Base-by-base conservation (phyloP, 2,888 invertebrate genomes). In the Leptinotarsa haldemani region DNA sequence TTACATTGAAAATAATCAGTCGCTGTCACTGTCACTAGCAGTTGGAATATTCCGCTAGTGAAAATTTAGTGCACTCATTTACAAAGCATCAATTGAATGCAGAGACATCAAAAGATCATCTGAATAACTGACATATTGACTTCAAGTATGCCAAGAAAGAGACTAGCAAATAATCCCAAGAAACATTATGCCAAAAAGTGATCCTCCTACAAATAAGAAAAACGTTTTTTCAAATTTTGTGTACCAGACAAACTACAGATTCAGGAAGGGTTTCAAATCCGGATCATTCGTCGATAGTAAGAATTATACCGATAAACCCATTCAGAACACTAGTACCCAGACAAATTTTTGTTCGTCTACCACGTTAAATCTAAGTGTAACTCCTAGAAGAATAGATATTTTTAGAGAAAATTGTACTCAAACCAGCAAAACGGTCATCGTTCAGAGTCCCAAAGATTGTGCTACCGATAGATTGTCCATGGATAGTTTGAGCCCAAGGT, bases 341-440 rank as follows among this genome's bases (percentile, higher is more conserved):
- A 77, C 77, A 61, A 74, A 75, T 71, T 77, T 78, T 47, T 75
- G 77, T 52, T 78, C 78, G n/a, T 65, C 69, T 25, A 74, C 75
- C 3, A 53, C 68, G 18, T 20, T 76, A 18, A 70, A 73, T 67
- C 64, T 70, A 48, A 64, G 65, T 16, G 50, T 30, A 46, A 22
- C 66, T 16, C 52, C 69, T 47, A 74, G 66, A 22, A 70, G 78
- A 75, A 69, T 77, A 69, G 56, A 79, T 46, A 66, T 81, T 71
- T 74, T 73, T 76, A 75, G 77, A 74, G 77, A 80, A 78, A 77
- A 70, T 66, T 69, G 85, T 75, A 91, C 91, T 12, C 91, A 91
- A 85, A 91, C 91, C 0, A 91, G 91, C 79, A 90, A 89, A 86
- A 91, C 91, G 2, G 89, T 90, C 64, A 84, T 91, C 53, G 87